Percentiles rank a stretch among this genome's conserved stretches.
Evolutionary conservation across 2,113 vertebrate genomes (phyloP).

Genomic region (Nicator chloris): DNA sequence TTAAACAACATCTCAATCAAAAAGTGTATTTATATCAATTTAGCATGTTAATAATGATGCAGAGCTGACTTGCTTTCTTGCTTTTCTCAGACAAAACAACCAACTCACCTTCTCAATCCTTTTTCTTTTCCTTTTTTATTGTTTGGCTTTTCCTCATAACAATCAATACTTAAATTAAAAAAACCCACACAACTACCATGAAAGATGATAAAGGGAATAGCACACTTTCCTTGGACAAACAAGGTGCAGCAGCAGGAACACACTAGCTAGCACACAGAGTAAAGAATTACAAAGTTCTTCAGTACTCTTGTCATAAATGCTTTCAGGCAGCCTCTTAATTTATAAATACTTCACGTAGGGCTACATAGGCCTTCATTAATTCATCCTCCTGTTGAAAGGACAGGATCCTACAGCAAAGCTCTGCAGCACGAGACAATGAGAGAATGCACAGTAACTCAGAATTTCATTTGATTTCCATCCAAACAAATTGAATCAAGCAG

Average conservation of each 20-base stretch:
- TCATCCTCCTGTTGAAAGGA: background rate
- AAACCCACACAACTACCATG: background rate
- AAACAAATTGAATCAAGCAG: background rate
- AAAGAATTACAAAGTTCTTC: background rate
- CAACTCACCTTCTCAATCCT: background rate
- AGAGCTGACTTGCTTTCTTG: background rate
- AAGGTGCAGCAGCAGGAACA: background rate
- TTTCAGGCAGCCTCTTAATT: background rate
- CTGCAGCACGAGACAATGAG: background rate
- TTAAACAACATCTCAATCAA: fast-evolving
- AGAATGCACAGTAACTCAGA: background rate
- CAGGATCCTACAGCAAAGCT: background rate
- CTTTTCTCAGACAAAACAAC: background rate
- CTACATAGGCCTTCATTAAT: background rate
- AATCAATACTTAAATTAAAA: background rate
- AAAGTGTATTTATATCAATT: background rate
- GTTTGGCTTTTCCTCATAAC: background rate
- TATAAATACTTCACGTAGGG: background rate
- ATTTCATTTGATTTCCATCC: background rate
- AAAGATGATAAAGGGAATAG: background rate
- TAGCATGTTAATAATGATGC: background rate
- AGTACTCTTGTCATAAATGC: background rate
- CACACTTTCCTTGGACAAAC: background rate
- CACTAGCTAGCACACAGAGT: background rate
- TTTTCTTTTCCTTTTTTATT: background rate